Base-by-base conservation (phyloP, 92 coral and sea anemone genomes). In the Parazoanthus darwini region DNA sequence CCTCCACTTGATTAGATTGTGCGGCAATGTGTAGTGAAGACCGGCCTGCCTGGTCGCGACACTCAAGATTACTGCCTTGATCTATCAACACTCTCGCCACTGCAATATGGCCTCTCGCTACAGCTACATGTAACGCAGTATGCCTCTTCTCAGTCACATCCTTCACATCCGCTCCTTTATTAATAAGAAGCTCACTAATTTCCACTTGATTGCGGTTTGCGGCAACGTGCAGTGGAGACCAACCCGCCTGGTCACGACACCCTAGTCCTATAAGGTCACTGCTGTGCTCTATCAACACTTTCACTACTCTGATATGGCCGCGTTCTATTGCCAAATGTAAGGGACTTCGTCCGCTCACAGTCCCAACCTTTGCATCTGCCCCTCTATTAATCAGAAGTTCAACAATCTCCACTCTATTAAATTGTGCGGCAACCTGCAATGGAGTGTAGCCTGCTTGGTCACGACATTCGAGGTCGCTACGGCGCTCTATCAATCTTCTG, bases 201-300 rank as follows among this genome's bases (percentile, higher is more conserved):
- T 79, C 83, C 33, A 39, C 75, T 33, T 88, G 90, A 26, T 86
- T 86, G 51, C 79, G 54, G 3, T 35, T 26, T n/a, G 90, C 86
- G 38, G 90, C 90, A 23, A 88, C 74, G 81, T 80, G 82, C 16
- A 88, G 81, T 8, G 90, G 81, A 26, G 87, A 65, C 81, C 86
- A 88, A 14, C 80, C 78, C 4, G 51, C 51, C 51, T 48, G 51
- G 51, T 48, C 51, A 48, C 74, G 54, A 71, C 37, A n/a, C 36
- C 15, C 37, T 3, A 6, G 75, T 26, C 14, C 5, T 8, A 10
- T 20, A 11, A 81, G 38, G 33, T 88, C 44, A 43, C 80, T 59
- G 58, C 87, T 86, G 51, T 37, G 54, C 43, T 65, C 56, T 20
- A 88, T 44, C 23, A 88, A 68, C 29, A 81, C 35, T 26, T 48